These are phyloP conservation scores for Calosoma granatense DNA, from an alignment of 1,140 invertebrate species.

Conservation along the genomic window DNA sequence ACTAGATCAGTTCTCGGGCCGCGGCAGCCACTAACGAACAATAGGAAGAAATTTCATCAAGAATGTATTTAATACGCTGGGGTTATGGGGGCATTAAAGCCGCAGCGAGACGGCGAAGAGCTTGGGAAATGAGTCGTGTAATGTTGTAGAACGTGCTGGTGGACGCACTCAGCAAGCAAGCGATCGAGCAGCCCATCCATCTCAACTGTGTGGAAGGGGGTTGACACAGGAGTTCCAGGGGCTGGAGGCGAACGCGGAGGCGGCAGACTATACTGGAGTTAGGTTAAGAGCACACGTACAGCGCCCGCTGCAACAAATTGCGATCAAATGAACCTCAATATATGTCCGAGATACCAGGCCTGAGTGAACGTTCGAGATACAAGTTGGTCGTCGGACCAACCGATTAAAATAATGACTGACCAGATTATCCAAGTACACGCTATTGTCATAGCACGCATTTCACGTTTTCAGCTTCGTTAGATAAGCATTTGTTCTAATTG, in stretches of 20 bases:
- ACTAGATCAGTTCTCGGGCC: constrained; percentile 25
- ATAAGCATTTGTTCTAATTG: no score
- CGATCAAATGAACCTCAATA: background rate
- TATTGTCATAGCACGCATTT: no score
- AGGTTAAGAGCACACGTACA: background rate
- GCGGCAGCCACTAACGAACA: background rate
- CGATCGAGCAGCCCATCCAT: background rate
- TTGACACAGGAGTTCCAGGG: background rate
- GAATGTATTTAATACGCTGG: constrained; percentile 2
- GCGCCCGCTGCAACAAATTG: background rate
- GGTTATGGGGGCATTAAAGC: background rate
- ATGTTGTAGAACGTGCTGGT: background rate
- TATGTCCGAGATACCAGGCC: background rate
- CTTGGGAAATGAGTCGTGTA: constrained; percentile 4
- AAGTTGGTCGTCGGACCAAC: no score
- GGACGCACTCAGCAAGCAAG: background rate
- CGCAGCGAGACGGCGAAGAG: background rate
- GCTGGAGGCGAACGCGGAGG: background rate
- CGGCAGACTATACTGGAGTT: background rate
- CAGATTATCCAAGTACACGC: no score
- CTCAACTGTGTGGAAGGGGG: background rate
- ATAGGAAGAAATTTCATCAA: constrained; percentile 7
- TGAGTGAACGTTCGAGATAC: background rate
- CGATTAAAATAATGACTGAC: no score
- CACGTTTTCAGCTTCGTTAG: no score